Base-by-base conservation (phyloP, 2,888 invertebrate species). In the Cheilosia impressa region DNA sequence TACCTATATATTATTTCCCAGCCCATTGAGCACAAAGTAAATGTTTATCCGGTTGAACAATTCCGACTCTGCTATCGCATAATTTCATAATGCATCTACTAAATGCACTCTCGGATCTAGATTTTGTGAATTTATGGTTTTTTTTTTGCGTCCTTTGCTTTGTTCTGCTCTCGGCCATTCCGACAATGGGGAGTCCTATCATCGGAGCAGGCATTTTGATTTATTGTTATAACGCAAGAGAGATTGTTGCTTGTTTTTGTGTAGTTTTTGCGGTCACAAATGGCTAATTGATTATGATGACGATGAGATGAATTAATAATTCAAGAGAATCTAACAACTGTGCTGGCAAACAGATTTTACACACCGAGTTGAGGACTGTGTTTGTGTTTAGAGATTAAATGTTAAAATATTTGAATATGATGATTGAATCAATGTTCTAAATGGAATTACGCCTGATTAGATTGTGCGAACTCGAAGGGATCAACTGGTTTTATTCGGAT, bases 41-140 rank as follows among this genome's bases (percentile, higher is more conserved):
- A 83, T 83, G 79, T 75, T 84, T 84, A 84, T 84, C 63, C 79
- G 83, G 79, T 69, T 41, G 69, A 84, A 47, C 63, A 60, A 84
- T 75, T 84, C 68, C 73, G 47, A 43, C 83, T 57, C 79, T 79
- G 83, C 69, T 52, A 45, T 62, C 73, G 83, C 73, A 83, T 84
- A 75, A 79, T 84, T 84, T 47, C 73, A 79, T 83, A 69, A 83
- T 53, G 27, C 66, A 73, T 68, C 66, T 55, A 68, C 66, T 55
- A 68, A 60, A 47, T 69, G 68, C 68, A 84, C 58, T 65, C 41
- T 65, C 52, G 55, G 47, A 68, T 52, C 68, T 27, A 68, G 55
- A 75, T 69, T 52, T 45, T 52, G 38, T 13, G 38, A 13, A 47
- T 63, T 45, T 77, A 45, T 53, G 63, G n/a, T 22, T 53, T 72